These are phyloP conservation scores for Portunus trituberculatus DNA, from an alignment of 1,140 invertebrate species.

Conservation along the genomic window DNA sequence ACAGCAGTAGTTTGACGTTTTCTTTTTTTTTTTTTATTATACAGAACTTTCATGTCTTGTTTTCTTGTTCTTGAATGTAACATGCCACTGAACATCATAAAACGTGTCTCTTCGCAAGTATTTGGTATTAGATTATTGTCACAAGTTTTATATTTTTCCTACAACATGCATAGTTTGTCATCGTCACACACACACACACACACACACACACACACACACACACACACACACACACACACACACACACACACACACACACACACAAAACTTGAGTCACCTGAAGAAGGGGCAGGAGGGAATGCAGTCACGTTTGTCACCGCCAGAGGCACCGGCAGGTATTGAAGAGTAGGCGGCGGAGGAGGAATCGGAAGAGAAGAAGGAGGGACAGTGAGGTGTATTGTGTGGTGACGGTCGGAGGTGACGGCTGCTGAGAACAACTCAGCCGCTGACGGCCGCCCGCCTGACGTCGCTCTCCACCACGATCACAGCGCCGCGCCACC, in stretches of 20 bases:
- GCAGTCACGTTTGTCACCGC: neutral
- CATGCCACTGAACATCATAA: too few relatives aligned
- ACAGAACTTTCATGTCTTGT: too few relatives aligned
- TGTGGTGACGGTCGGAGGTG: neutral
- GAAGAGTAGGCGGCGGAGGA: neutral
- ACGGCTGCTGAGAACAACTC: neutral
- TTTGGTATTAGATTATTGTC: too few relatives aligned
- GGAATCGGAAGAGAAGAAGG: neutral
- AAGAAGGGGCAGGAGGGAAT: neutral
- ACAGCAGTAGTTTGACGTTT: too few relatives aligned
- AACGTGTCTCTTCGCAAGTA: too few relatives aligned
- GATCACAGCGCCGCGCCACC: neutral
- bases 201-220: slow-evolving; percentile 7
- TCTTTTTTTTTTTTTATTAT: too few relatives aligned
- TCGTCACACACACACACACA: neutral
- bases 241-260: neutral
- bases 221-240: neutral
- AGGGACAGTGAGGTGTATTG: neutral
- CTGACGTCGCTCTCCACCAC: neutral
- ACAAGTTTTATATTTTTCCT: too few relatives aligned
- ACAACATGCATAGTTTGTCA: neutral
- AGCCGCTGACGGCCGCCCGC: neutral
- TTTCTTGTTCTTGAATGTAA: too few relatives aligned
- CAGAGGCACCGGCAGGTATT: neutral
- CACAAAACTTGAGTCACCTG: neutral